Percentiles rank a stretch among this genome's conserved stretches.
phyloP scores from a whole-genome alignment of 2,113 vertebrate genomes.

The Tyrannus savana region DNA sequence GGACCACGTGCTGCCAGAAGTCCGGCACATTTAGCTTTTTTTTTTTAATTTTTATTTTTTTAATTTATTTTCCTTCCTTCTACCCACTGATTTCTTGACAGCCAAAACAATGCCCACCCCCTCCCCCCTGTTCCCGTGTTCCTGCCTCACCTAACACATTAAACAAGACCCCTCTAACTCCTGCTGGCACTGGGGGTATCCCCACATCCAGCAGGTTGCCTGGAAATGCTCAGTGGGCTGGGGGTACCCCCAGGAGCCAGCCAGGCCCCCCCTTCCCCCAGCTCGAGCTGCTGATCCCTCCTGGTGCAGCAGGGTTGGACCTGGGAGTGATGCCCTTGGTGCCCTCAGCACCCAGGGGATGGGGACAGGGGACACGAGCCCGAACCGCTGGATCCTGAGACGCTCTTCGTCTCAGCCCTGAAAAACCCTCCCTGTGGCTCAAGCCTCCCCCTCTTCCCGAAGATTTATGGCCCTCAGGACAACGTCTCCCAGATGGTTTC shows the following conservation, averaged over 20 bases:
- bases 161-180: background rate
- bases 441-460: background rate
- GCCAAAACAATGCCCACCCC: conserved; percentile 8
- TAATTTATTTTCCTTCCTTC: background rate
- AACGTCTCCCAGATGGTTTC: background rate
- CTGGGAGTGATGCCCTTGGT: background rate
- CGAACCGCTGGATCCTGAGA: background rate
- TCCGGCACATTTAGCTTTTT: conserved; percentile 47
- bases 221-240: background rate
- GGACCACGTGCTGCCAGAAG: conserved; percentile 59
- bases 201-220: background rate
- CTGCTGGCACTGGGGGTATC: background rate
- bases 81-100: conserved; percentile 17
- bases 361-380: background rate
- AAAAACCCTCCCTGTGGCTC: background rate
- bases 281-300: background rate
- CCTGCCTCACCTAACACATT: conserved; percentile 45
- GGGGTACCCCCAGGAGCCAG: background rate
- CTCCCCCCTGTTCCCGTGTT: background rate
- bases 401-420: background rate
- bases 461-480: background rate
- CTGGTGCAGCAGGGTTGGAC: background rate
- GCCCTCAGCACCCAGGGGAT: background rate
- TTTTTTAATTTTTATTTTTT: background rate
- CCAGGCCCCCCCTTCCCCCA: background rate